Conservation (phyloP, 2,888 invertebrate species). For the Sussaba pulchella region DNA sequence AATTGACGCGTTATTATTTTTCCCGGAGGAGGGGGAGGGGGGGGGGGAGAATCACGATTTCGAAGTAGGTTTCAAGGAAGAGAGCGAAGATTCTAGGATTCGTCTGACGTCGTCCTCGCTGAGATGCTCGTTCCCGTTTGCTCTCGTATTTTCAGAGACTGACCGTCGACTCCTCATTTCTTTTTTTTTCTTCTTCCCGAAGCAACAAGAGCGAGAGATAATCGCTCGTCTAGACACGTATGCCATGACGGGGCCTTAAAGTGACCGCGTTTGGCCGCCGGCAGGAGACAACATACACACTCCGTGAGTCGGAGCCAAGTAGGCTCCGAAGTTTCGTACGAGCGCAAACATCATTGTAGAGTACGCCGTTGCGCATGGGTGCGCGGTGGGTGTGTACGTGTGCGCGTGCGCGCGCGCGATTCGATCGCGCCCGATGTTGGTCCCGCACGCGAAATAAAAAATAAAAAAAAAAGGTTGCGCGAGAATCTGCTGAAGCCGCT, state of each 20-base stretch:
- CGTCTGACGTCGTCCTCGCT: constrained; percentile 2
- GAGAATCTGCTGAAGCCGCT: constrained; percentile 25
- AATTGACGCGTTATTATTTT: constrained; percentile 60
- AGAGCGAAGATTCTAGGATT: background rate
- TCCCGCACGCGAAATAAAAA: constrained; percentile 17
- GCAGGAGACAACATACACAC: constrained; percentile 27
- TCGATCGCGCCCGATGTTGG: constrained; percentile 27
- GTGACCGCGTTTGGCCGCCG: constrained; percentile 51
- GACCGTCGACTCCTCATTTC: background rate
- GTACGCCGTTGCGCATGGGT: constrained; percentile 24
- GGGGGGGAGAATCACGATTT: no score
- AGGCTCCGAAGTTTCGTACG: background rate
- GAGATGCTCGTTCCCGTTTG: constrained; percentile 14
- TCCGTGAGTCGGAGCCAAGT: background rate
- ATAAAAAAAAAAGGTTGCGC: constrained; percentile 37
- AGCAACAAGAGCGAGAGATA: constrained; percentile 37
- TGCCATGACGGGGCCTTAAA: constrained; percentile 34
- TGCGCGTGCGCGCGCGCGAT: background rate
- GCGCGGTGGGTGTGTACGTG: background rate
- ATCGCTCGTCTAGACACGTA: constrained; percentile 51
- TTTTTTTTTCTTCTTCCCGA: constrained; percentile 8
- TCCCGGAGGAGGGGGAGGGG: no score
- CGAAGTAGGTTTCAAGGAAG: constrained; percentile 1
- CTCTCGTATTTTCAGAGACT: background rate
- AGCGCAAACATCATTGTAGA: constrained; percentile 15